Evolutionary conservation across 2,888 invertebrate species (phyloP).

Genomic region (Congeria kusceri): DNA sequence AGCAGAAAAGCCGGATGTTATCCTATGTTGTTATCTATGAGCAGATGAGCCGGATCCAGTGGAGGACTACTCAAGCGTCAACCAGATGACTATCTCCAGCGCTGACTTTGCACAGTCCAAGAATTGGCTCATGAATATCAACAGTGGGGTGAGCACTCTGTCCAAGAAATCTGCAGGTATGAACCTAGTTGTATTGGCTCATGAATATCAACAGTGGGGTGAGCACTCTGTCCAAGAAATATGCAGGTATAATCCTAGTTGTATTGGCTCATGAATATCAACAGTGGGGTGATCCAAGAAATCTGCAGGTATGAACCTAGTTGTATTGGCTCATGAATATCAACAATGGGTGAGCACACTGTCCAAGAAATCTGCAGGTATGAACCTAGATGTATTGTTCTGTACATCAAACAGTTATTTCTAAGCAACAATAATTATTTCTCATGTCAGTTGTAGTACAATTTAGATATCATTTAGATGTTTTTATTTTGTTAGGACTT

Average conservation of each 20-base stretch:
- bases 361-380: constrained; percentile 86
- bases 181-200: constrained; percentile 90
- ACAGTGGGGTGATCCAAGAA: constrained; percentile 88
- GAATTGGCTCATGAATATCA: constrained; percentile 96
- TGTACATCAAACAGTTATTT: no score
- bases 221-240: constrained; percentile 87
- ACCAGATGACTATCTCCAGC: constrained; percentile 67
- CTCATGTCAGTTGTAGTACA: no score
- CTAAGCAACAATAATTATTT: no score
- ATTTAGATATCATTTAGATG: no score
- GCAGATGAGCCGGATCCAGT: constrained; percentile 7
- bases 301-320: constrained; percentile 85
- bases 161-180: constrained; percentile 86
- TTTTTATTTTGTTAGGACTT: no score
- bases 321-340: constrained; percentile 97
- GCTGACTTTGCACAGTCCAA: constrained; percentile 67
- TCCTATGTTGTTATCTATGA: no score
- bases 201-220: constrained; percentile 93
- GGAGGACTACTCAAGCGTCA: constrained; percentile 86
- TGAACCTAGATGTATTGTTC: constrained; percentile 27
- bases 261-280: constrained; percentile 98
- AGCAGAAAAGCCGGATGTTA: no score
- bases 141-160: constrained; percentile 89
- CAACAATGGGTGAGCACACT: constrained; percentile 90
- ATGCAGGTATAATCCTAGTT: constrained; percentile 85